Base-by-base conservation (phyloP, 2,113 vertebrate species). In the Manacus vitellinus region DNA sequence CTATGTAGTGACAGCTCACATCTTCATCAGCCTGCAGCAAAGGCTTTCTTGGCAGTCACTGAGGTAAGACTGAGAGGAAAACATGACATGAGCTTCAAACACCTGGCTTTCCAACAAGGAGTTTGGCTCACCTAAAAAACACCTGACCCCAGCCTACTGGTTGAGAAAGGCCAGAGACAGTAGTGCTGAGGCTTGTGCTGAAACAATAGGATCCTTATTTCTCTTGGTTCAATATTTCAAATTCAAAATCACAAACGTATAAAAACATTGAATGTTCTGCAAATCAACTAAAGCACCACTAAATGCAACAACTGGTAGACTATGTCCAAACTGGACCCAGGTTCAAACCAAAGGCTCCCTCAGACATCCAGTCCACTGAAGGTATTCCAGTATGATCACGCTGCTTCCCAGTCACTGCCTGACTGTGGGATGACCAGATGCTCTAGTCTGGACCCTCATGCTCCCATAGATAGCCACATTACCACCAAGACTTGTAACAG, bases 391-490 rank as follows among this genome's bases (percentile, higher is more conserved):
- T 3, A 21, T 0, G 1, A 54, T 8, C 16, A 12, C 15, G 1
- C 10, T 5, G 17, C 52, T 79, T 27, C 33, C 35, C 56, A 71
- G 30, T 14, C 39, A 16, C 14, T 3, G 1, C 16, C 52, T 10
- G 28, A 31, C 25, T 11, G 16, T 19, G 22, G 37, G 37, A 67
- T 11, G 9, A 14, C 12, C 18, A 49, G 8, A 12, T 4, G 4
- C 33, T 19, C 43, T 47, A 6, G 19, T 33, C n/a, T 62, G 56
- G 35, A 44, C 11, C 13, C 9, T 11, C 35, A 16, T 0, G 0
- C 16, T 27, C n/a, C 46, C 27, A 28, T 0, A 58, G 47, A 59
- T 8, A 12, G 7, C 8, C 8, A 17, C 0, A 9, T 11, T 9
- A 41, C 28, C 41, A 33, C 63, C 46, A 83, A 31, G 41, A 49